A percentile compares a stretch with the other conserved stretches of the same genome.
These are phyloP conservation scores for Pardosa pseudoannulata DNA, from an alignment of 2,888 invertebrate genomes.

Conservation along the genomic window DNA sequence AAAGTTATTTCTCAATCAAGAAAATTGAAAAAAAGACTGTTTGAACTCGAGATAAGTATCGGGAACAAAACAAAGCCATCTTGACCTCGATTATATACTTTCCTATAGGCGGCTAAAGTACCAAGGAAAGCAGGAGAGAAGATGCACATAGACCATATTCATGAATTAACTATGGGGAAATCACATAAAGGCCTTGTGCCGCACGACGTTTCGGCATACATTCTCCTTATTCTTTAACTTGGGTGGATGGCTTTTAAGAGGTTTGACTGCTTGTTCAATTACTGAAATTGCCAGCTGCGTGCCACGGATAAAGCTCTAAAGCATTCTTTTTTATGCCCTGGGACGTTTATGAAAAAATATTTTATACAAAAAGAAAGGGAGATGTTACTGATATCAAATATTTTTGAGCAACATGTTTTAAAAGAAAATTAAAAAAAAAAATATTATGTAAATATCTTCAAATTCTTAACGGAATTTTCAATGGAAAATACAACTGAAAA, in stretches of 20 bases:
- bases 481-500: too few relatives aligned
- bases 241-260: not conserved
- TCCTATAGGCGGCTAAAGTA: not conserved
- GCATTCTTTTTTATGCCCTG: too few relatives aligned
- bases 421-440: too few relatives aligned
- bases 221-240: not conserved
- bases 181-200: not conserved
- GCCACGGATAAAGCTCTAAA: too few relatives aligned
- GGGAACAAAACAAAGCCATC: not conserved
- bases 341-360: too few relatives aligned
- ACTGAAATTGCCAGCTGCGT: not conserved
- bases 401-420: too few relatives aligned
- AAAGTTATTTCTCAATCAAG: not conserved
- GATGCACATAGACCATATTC: not conserved
- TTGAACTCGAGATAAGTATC: not conserved
- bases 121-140: not conserved
- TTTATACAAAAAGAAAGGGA: too few relatives aligned
- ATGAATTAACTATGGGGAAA: not conserved
- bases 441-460: too few relatives aligned
- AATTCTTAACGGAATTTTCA: too few relatives aligned
- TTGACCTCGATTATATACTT: not conserved
- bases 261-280: not conserved
- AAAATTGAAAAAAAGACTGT: not conserved
- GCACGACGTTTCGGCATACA: not conserved
- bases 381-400: too few relatives aligned